A percentile compares a stretch with the other conserved stretches of the same genome.
Conservation (phyloP, 2,113 vertebrate species). For the Sander vitreus region DNA sequence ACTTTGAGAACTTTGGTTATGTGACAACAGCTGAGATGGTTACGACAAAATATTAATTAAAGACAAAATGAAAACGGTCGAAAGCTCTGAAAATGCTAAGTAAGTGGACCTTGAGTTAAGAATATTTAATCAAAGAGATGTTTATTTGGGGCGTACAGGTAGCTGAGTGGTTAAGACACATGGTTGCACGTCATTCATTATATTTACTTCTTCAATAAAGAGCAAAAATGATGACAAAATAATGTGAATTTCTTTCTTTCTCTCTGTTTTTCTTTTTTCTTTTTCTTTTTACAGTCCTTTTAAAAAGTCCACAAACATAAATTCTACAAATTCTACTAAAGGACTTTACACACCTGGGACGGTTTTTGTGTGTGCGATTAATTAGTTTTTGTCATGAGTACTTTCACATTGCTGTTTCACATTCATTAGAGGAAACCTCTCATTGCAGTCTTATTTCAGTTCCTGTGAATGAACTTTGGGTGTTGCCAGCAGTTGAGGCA, state of each 20-base stretch:
- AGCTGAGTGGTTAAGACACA: neutral
- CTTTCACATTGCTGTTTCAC: too few relatives aligned
- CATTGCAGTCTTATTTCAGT: conserved; percentile 60
- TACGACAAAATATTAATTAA: neutral
- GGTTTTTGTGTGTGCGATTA: too few relatives aligned
- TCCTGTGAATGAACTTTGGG: conserved; percentile 53
- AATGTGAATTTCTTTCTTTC: too few relatives aligned
- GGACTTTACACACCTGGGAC: too few relatives aligned
- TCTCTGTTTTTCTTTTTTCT: neutral
- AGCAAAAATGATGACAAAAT: neutral
- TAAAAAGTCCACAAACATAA: too few relatives aligned
- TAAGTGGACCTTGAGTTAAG: neutral
- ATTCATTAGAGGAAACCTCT: conserved; percentile 52
- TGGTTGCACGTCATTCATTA: neutral
- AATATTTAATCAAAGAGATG: neutral
- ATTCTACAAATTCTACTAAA: too few relatives aligned
- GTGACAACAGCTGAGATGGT: neutral
- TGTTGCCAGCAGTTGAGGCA: conserved; percentile 50
- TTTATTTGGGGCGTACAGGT: neutral
- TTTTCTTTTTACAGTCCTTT: too few relatives aligned
- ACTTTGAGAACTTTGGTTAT: neutral
- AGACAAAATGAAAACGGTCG: neutral
- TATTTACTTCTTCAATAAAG: neutral
- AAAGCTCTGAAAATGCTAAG: neutral
- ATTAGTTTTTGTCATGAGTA: too few relatives aligned